Conservation (phyloP, 1,140 invertebrate species). For the Bombus impatiens region DNA sequence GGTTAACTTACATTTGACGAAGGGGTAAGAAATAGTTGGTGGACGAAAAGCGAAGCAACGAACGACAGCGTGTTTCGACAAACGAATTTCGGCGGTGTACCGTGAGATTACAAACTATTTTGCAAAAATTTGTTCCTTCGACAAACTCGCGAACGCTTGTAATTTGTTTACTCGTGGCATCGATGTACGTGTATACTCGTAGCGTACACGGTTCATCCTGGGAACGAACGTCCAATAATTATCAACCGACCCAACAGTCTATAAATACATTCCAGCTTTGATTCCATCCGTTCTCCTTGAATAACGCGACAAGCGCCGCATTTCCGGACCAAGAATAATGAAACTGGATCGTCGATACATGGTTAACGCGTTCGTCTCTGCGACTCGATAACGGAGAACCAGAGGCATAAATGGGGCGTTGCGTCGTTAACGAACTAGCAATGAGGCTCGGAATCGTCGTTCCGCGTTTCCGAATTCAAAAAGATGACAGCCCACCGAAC, state of each 20-base stretch:
- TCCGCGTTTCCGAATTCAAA: slow-evolving; percentile 2
- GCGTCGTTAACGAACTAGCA: neutral
- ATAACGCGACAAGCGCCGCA: neutral
- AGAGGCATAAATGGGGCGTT: slow-evolving; percentile 6
- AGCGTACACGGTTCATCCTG: no score
- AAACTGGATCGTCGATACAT: slow-evolving; percentile 10
- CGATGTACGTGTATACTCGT: neutral
- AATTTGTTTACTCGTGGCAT: neutral
- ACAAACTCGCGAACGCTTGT: no score
- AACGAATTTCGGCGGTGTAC: no score
- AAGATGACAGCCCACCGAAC: neutral
- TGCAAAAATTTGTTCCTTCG: no score
- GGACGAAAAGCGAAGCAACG: no score
- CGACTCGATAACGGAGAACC: slow-evolving; percentile 7
- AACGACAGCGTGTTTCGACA: no score
- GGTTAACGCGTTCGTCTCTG: neutral
- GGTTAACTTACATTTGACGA: no score
- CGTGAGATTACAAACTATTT: no score
- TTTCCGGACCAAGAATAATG: slow-evolving; percentile 28
- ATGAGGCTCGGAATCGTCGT: neutral
- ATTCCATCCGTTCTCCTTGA: slow-evolving; percentile 32
- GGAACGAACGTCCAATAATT: slow-evolving; percentile 23
- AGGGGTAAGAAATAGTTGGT: no score
- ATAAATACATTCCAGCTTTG: slow-evolving; percentile 32
- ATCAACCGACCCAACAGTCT: slow-evolving; percentile 18